Evolutionary conservation across 2,113 vertebrate genomes (phyloP).

Genomic region (Ceyx melanurus): DNA sequence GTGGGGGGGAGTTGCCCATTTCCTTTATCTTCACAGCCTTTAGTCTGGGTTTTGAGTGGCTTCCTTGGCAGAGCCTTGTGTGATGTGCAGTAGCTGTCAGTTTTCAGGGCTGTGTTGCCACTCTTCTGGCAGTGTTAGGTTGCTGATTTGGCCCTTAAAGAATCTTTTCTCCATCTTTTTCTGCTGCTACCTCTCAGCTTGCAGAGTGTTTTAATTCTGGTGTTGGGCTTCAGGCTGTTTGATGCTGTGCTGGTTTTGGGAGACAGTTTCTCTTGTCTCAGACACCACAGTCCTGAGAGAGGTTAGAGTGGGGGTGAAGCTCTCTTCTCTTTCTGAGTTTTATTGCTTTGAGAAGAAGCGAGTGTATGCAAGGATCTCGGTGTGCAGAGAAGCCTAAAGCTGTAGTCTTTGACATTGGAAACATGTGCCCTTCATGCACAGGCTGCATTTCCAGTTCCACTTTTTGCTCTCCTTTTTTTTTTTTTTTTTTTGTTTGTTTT

Average conservation of each 20-base stretch:
- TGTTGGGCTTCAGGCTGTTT: neutral
- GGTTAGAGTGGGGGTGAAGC: neutral
- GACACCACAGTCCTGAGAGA: rapidly evolving
- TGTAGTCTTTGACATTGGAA: neutral
- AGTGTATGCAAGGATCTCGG: neutral
- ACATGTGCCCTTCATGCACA: neutral
- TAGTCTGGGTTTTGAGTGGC: neutral
- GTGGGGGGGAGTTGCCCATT: neutral
- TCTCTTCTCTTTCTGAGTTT: neutral
- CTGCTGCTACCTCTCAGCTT: neutral
- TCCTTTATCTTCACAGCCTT: neutral
- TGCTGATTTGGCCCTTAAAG: neutral
- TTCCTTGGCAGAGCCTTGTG: neutral
- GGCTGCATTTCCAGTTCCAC: neutral
- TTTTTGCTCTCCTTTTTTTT: neutral
- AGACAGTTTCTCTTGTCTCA: neutral
- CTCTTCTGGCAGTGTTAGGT: neutral
- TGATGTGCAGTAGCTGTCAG: neutral
- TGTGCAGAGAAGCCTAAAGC: neutral
- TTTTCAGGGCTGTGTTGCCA: neutral
- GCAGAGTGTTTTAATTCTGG: neutral
- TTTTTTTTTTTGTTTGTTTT: neutral
- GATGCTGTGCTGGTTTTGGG: neutral
- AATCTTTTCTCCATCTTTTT: neutral
- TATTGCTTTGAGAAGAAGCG: neutral